These are phyloP conservation scores for Rousettus leschenaultii DNA, from an alignment of 2,113 vertebrate species.

Conservation along the genomic window DNA sequence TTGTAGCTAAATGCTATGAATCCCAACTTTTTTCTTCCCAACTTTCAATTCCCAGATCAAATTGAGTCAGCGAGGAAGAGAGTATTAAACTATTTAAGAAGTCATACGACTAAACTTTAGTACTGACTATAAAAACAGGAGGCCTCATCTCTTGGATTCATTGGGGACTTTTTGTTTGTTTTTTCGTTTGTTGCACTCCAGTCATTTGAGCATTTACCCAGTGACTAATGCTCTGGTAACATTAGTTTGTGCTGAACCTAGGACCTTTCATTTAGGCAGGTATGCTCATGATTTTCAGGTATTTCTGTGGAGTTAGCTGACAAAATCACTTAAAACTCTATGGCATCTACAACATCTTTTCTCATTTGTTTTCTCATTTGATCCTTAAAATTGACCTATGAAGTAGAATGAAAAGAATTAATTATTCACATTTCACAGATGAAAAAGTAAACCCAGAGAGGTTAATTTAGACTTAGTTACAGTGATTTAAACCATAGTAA, in stretches of 20 bases:
- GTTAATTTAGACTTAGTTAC: neutral
- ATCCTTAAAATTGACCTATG: neutral
- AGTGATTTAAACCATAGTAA: neutral
- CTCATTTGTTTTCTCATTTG: neutral
- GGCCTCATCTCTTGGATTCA: neutral
- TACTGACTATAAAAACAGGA: neutral
- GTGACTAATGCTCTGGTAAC: neutral
- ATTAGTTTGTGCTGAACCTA: neutral
- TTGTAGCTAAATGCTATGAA: neutral
- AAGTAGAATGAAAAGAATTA: neutral
- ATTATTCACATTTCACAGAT: neutral
- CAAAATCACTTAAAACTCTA: neutral
- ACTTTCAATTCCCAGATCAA: neutral
- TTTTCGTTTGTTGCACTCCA: neutral
- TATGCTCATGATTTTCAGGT: neutral
- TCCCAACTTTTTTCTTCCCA: neutral
- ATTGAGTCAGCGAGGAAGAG: neutral
- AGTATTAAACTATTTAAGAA: neutral
- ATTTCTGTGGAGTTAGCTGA: neutral
- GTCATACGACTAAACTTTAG: neutral
- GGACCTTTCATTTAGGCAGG: neutral
- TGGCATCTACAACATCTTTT: neutral
- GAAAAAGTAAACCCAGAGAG: neutral
- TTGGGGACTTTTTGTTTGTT: neutral
- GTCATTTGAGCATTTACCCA: conserved; percentile 21